Evolutionary conservation across 2,797 vertebrate genomes (phyloP).

Genomic region (Babyrousa celebensis): DNA sequence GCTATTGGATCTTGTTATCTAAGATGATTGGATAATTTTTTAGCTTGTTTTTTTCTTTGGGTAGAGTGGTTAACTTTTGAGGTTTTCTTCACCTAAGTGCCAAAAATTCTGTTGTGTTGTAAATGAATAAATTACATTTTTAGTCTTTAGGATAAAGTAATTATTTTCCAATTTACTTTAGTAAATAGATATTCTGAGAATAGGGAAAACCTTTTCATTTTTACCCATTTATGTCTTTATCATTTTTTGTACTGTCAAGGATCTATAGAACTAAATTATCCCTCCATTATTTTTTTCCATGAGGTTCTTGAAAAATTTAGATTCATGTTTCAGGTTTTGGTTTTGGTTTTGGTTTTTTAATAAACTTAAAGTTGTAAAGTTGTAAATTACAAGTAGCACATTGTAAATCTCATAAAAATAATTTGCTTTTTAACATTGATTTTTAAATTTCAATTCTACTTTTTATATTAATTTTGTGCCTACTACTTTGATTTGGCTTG

Average conservation of each 20-base stretch:
- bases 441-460: too few species aligned
- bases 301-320: too few species aligned
- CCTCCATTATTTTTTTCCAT: too few species aligned
- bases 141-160: background rate
- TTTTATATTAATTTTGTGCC: background rate
- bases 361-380: too few species aligned
- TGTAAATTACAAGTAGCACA: too few species aligned
- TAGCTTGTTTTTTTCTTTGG: background rate
- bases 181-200: background rate
- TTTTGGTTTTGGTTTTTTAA: too few species aligned
- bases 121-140: background rate
- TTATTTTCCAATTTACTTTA: conserved; percentile 33
- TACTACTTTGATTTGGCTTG: background rate
- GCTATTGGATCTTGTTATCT: background rate
- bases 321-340: too few species aligned
- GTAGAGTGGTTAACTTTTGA: background rate
- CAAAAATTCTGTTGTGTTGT: background rate
- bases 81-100: background rate
- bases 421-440: too few species aligned
- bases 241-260: background rate
- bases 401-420: too few species aligned
- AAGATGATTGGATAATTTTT: background rate
- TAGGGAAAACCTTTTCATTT: background rate
- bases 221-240: background rate
- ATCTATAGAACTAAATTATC: background rate